Evolutionary conservation across 1,140 invertebrate genomes (phyloP), one percentile per base, ranked within the genome.

Genomic region (Drosophila sp.): DNA sequence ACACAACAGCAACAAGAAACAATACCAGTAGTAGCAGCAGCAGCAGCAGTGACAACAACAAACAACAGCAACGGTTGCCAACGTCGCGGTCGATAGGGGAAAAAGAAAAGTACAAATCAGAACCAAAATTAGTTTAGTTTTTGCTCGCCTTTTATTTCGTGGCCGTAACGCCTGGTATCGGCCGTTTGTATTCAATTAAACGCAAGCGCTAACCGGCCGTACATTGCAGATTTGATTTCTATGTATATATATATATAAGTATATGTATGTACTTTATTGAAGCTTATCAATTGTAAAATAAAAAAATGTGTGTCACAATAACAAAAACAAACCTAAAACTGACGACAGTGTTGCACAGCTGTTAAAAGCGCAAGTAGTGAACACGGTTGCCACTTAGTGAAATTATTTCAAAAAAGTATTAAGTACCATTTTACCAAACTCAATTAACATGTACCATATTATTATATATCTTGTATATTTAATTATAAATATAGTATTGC

Each of bases 261-360:
- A n/a, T 40, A 38, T 27, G 40, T 56, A 43, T 54, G 38, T 64
- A 34, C 21, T 40, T 63, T 57, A 62, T 70, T 34, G 27, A 7
- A 43, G 41, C 72, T 74, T 74, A 74, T 74, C 72, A 74, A 70
- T 34, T 51, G 65, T 62, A 74, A 70, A 74, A 58, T 51, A 63
- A 70, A 65, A 65, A 65, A 32, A 62, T 72, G 21, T 63, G 57
- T 69, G 65, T 45, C 58, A 51, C 41, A 34, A 53, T 46, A 61
- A 67, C 54, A 61, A 66, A 72, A 67, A 67, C 64, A 67, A 73
- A 67, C 54, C 54, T 38, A 51, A 72, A 67, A 56, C 71, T 59
- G 21, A 45, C 8, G 27, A 32, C 56, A 73, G 71, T 73, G 56
- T 59, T 73, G 71, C 46, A 46, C 7, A 72, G 18, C 34, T 25